Conservation (phyloP, 2,797 vertebrate genomes). For the Arnoldichthys spilopterus region DNA sequence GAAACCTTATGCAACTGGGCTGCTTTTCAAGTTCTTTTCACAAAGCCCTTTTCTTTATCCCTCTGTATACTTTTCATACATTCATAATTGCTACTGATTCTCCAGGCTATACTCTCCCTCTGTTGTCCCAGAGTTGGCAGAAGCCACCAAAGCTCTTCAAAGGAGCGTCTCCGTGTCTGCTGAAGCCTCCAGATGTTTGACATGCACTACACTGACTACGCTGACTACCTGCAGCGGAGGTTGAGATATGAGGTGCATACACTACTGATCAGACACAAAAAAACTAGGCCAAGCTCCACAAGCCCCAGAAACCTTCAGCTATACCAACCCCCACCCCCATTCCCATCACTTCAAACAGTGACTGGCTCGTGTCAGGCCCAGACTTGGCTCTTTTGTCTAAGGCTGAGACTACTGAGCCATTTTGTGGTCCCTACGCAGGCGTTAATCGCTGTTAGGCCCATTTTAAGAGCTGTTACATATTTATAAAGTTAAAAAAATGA, state of each 20-base stretch:
- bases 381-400: constrained; percentile 63
- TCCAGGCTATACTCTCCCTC: constrained; percentile 50
- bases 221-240: constrained; percentile 75
- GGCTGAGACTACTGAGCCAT: constrained; percentile 28
- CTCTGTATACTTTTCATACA: constrained; percentile 43
- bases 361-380: constrained; percentile 64
- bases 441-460: neutral
- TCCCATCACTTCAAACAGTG: constrained; percentile 69
- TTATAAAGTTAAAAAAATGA: constrained; percentile 47
- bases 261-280: constrained; percentile 83
- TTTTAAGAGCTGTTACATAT: constrained; percentile 43
- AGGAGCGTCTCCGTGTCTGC: constrained; percentile 40
- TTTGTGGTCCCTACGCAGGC: constrained; percentile 12
- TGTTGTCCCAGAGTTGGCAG: constrained; percentile 43
- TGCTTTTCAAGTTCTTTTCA: constrained; percentile 24
- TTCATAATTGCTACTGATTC: constrained; percentile 45
- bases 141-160: constrained; percentile 53
- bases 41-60: constrained; percentile 43
- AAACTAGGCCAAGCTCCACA: constrained; percentile 81
- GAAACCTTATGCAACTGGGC: constrained; percentile 4
- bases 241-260: constrained; percentile 81
- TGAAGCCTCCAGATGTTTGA: constrained; percentile 55
- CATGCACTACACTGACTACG: constrained; percentile 45
- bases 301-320: constrained; percentile 63
- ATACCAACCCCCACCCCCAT: constrained; percentile 61